Evolutionary conservation across 2,888 invertebrate species (phyloP).

Genomic region (Catocala fraxini): DNA sequence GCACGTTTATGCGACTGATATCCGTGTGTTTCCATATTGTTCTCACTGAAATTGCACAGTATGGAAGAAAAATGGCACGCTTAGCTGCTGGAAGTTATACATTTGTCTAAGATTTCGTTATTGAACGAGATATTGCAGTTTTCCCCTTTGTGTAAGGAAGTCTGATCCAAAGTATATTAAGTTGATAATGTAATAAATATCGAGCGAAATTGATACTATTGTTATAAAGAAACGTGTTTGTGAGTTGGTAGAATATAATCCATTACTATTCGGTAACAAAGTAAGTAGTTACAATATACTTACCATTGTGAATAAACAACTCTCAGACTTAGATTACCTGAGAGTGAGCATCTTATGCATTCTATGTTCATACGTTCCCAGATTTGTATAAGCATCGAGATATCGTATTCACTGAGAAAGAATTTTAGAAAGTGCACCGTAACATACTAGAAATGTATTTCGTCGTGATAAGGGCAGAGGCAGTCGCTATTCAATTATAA

Average conservation of each 20-base stretch:
- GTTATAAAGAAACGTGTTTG: background rate
- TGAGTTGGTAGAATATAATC: background rate
- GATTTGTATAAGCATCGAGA: constrained; percentile 25
- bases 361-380: constrained; percentile 21
- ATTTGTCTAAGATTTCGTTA: constrained; percentile 37
- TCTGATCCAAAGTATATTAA: constrained; percentile 1
- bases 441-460: constrained; percentile 29
- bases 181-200: constrained; percentile 1
- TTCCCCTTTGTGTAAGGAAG: constrained; percentile 19
- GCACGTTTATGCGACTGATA: background rate
- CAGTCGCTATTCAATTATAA: constrained; percentile 46
- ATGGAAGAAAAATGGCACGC: background rate
- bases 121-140: constrained; percentile 35
- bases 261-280: no score
- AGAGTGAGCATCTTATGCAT: constrained; percentile 17
- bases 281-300: no score
- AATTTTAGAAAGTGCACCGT: constrained; percentile 42
- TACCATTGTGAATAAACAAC: constrained; percentile 7
- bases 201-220: background rate
- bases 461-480: constrained; percentile 44
- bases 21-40: background rate
- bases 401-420: constrained; percentile 32
- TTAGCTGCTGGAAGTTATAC: constrained; percentile 37
- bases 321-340: constrained; percentile 13
- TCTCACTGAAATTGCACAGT: background rate